Evolutionary conservation across 1,140 invertebrate species (phyloP).

Genomic region (Neuroterus valhalla): DNA sequence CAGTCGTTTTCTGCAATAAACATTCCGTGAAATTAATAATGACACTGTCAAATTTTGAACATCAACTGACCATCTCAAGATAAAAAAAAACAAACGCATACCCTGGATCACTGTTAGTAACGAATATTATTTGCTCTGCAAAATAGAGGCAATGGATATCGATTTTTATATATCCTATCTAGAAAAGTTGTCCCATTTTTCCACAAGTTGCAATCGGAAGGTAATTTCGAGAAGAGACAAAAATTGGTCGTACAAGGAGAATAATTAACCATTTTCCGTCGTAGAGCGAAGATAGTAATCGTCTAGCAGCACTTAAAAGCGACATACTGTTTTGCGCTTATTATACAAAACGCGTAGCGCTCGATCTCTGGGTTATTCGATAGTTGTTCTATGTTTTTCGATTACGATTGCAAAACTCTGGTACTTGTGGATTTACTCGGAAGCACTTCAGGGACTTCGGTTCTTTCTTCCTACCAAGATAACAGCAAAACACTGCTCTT

Average conservation of each 20-base stretch:
- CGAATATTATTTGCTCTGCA: too few species aligned
- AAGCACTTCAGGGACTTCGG: slow-evolving; percentile 14
- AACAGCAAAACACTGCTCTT: slow-evolving; percentile 22
- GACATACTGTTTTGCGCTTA: slow-evolving; percentile 12
- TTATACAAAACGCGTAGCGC: slow-evolving; percentile 8
- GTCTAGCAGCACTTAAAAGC: slow-evolving; percentile 18
- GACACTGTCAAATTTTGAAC: too few species aligned
- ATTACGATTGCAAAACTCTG: slow-evolving; percentile 19
- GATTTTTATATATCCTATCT: background rate
- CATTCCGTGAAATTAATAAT: too few species aligned
- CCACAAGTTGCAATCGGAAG: background rate
- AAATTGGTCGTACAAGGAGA: background rate
- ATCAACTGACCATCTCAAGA: too few species aligned
- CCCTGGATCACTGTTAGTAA: too few species aligned
- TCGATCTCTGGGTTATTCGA: slow-evolving; percentile 20
- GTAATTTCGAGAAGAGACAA: background rate
- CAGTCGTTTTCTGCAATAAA: too few species aligned
- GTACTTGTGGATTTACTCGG: slow-evolving; percentile 8
- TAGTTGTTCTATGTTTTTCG: slow-evolving; percentile 21
- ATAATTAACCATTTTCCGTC: slow-evolving; percentile 15
- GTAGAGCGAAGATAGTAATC: slow-evolving; percentile 7
- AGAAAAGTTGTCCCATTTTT: background rate
- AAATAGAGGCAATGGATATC: too few species aligned
- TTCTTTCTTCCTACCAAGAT: slow-evolving; percentile 10
- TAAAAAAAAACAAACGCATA: too few species aligned